Evolutionary conservation across 1,140 invertebrate species (phyloP).

Genomic region (Chironomus tepperi): DNA sequence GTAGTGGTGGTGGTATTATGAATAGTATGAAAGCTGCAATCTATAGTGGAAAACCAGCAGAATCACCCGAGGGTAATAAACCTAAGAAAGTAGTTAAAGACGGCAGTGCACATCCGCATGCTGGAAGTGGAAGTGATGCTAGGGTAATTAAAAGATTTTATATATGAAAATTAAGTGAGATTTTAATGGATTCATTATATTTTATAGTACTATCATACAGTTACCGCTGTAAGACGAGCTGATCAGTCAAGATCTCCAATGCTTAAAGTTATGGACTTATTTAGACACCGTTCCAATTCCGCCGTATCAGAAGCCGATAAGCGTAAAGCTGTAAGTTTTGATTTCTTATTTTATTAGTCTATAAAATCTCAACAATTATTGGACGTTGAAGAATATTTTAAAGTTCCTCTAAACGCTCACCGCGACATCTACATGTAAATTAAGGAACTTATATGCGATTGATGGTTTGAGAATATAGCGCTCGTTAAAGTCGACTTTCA

Average conservation of each 20-base stretch:
- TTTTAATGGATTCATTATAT: not conserved
- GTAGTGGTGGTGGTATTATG: constrained; percentile 53
- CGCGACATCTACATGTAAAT: too few species aligned
- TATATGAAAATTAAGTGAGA: not conserved
- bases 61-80: constrained; percentile 34
- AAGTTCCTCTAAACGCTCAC: not conserved
- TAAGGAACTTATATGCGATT: too few species aligned
- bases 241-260: constrained; percentile 53
- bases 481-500: too few species aligned
- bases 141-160: constrained; percentile 36
- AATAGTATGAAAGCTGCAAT: constrained; percentile 69
- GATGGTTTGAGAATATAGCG: too few species aligned
- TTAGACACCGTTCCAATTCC: constrained; percentile 68
- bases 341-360: not conserved
- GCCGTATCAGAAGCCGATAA: constrained; percentile 60
- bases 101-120: constrained; percentile 55
- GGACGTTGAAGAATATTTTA: not conserved
- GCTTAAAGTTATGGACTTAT: constrained; percentile 84
- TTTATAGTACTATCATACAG: constrained; percentile 54
- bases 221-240: constrained; percentile 49
- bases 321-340: constrained; percentile 67
- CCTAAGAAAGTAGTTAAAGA: constrained; percentile 45
- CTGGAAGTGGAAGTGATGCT: constrained; percentile 42
- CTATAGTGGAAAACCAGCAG: constrained; percentile 51
- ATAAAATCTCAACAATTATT: not conserved